Evolutionary conservation across 2,888 invertebrate genomes (phyloP), one percentile per base, ranked within the genome.

Genomic region (Andrena flavipes): DNA sequence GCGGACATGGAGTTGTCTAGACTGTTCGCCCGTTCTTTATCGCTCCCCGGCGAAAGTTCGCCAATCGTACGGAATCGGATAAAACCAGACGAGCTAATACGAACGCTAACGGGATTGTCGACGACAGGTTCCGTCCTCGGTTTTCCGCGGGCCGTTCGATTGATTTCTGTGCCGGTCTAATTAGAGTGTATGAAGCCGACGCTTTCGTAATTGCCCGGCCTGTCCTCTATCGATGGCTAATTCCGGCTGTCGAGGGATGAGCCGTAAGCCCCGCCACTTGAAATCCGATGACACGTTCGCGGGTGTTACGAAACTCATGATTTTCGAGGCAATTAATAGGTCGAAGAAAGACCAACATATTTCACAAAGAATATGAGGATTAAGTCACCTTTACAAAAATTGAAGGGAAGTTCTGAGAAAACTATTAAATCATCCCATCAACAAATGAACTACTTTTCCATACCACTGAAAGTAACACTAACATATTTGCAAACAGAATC

Each of bases 71-170:
- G 75, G 79, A 76, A 84, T 56, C 67, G 62, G 42, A 63, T 64
- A 51, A 82, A 84, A 76, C 63, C 67, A 70, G 65, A 29, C 49
- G 56, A 56, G 48, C 48, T 87, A 79, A 88, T 85, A 70, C 83
- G 69, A 75, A n/a, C 87, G 76, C 79, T 87, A 87, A 87, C 85
- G 59, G 86, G 84, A 87, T 88, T 80, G 76, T 65, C 72, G 64
- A 72, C 75, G 73, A 84, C 77, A 74, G 82, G 78, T 76, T 76
- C 67, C 70, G 68, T 80, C 64, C 75, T 59, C 65, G 63, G 56
- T 84, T 75, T 79, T 87, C 76, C 67, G 76, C 82, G 79, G 67
- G 76, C 59, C 77, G 62, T 72, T 69, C 86, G 82, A 87, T 82
- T 83, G 82, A 79, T 80, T 85, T 85, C 77, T 54, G 67, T 63